Conservation (phyloP, 2,888 invertebrate species). For the Archips crataeganus region DNA sequence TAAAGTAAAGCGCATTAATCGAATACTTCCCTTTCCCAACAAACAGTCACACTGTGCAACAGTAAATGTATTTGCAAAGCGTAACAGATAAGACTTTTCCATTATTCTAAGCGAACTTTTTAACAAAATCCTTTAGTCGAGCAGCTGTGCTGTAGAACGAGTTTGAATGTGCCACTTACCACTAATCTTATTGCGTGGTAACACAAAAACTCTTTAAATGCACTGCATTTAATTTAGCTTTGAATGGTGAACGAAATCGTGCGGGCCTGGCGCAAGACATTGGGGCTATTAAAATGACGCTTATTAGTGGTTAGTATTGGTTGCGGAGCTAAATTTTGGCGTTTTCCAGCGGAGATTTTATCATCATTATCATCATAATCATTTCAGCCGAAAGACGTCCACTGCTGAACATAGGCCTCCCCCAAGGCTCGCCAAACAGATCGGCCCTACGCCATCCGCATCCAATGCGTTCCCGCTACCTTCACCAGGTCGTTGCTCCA, state of each 20-base stretch:
- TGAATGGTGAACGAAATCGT: constrained; percentile 47
- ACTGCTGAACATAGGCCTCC: too few relatives aligned
- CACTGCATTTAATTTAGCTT: constrained; percentile 44
- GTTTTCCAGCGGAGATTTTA: too few relatives aligned
- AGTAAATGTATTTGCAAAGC: constrained; percentile 15
- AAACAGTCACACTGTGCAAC: constrained; percentile 12
- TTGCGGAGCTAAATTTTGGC: too few relatives aligned
- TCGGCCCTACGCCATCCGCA: too few relatives aligned
- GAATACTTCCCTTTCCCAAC: not conserved
- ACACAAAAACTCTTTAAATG: constrained; percentile 47
- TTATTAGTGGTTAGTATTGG: not conserved
- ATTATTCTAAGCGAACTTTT: constrained; percentile 34
- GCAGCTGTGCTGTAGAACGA: constrained; percentile 18
- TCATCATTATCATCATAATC: too few relatives aligned
- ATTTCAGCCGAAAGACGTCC: too few relatives aligned
- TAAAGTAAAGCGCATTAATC: not conserved
- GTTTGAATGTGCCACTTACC: constrained; percentile 41
- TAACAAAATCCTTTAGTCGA: constrained; percentile 26
- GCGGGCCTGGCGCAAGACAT: constrained; percentile 44
- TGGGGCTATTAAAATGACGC: constrained; percentile 41
- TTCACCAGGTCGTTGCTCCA: too few relatives aligned
- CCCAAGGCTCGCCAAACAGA: too few relatives aligned
- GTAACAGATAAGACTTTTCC: constrained; percentile 24
- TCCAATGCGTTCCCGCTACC: too few relatives aligned
- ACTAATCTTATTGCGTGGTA: constrained; percentile 46